A percentile compares a stretch with the other conserved stretches of the same genome.
These are phyloP conservation scores for Schizaphis graminum DNA, from an alignment of 2,888 invertebrate genomes.

Conservation along the genomic window DNA sequence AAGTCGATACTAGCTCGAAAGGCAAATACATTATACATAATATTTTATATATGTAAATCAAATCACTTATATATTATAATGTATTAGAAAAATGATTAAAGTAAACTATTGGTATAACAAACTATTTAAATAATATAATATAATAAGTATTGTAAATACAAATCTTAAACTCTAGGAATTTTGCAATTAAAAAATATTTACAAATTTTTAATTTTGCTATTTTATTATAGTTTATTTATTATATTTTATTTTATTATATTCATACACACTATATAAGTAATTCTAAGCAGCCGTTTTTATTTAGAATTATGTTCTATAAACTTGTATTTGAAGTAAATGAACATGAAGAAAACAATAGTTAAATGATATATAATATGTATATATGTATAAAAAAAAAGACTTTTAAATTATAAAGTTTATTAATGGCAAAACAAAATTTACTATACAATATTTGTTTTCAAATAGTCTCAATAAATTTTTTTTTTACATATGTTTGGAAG, in stretches of 20 bases:
- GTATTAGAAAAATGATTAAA: slow-evolving; percentile 60
- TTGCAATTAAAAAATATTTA: slow-evolving; percentile 53
- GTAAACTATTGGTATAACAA: slow-evolving; percentile 59
- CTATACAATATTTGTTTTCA: slow-evolving; percentile 49
- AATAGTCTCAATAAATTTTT: slow-evolving; percentile 50
- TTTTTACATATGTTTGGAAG: slow-evolving; percentile 62
- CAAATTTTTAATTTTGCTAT: slow-evolving; percentile 44
- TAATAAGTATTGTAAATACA: slow-evolving; percentile 56
- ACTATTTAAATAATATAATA: slow-evolving; percentile 46
- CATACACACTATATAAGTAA: slow-evolving; percentile 26
- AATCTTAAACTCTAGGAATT: slow-evolving; percentile 47
- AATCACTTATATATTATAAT: slow-evolving; percentile 51
- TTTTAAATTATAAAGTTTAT: slow-evolving; percentile 43
- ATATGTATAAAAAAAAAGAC: slow-evolving; percentile 24
- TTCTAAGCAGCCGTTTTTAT: slow-evolving; percentile 1
- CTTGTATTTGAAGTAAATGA: slow-evolving; percentile 45
- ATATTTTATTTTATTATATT: not conserved
- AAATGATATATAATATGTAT: not conserved
- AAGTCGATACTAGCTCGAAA: slow-evolving; percentile 44
- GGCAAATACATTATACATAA: slow-evolving; percentile 45
- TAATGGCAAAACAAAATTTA: slow-evolving; percentile 61
- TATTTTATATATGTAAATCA: slow-evolving; percentile 61
- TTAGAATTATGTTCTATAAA: slow-evolving; percentile 3
- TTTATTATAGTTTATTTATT: slow-evolving; percentile 3
- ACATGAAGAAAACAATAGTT: slow-evolving; percentile 46